These are phyloP conservation scores for Caenorhabditis sp. DNA, from an alignment of 2,888 invertebrate species.

Conservation along the genomic window DNA sequence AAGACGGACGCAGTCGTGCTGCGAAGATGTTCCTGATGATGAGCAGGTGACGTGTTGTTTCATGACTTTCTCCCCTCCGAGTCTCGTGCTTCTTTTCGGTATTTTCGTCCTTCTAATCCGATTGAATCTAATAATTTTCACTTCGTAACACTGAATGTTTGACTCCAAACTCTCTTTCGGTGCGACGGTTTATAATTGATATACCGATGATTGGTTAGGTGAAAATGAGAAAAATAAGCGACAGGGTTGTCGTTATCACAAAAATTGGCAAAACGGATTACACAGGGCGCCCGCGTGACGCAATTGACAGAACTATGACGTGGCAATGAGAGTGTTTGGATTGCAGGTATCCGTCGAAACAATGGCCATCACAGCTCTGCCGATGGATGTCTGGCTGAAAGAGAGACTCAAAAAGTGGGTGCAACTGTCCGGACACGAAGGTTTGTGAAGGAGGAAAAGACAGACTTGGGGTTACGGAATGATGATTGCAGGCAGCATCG, in stretches of 20 bases:
- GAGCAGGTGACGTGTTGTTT: constrained; percentile 26
- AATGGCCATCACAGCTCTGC: constrained; percentile 82
- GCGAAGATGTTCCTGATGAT: constrained; percentile 52
- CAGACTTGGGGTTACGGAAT: not conserved
- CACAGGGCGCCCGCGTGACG: not conserved
- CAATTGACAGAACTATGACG: constrained; percentile 3
- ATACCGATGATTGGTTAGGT: not conserved
- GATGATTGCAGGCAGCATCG: constrained; percentile 76
- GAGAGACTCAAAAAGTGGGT: constrained; percentile 82
- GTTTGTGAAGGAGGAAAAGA: constrained; percentile 42
- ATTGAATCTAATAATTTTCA: constrained; percentile 23
- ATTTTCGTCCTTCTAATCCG: constrained; percentile 41
- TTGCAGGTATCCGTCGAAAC: constrained; percentile 82
- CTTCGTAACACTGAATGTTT: constrained; percentile 6
- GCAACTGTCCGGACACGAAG: constrained; percentile 81
- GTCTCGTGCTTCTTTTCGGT: constrained; percentile 29
- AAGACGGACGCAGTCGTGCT: constrained; percentile 49
- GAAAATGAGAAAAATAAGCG: constrained; percentile 7
- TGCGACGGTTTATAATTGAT: not conserved
- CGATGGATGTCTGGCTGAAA: constrained; percentile 82
- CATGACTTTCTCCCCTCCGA: not conserved
- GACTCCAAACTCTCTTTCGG: not conserved
- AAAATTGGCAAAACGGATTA: constrained; percentile 17
- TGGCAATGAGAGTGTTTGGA: not conserved
- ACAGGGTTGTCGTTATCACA: not conserved